Evolutionary conservation across 2,888 invertebrate species (phyloP), one percentile per base, ranked within the genome.

Genomic region (Nasonovia ribisnigri): DNA sequence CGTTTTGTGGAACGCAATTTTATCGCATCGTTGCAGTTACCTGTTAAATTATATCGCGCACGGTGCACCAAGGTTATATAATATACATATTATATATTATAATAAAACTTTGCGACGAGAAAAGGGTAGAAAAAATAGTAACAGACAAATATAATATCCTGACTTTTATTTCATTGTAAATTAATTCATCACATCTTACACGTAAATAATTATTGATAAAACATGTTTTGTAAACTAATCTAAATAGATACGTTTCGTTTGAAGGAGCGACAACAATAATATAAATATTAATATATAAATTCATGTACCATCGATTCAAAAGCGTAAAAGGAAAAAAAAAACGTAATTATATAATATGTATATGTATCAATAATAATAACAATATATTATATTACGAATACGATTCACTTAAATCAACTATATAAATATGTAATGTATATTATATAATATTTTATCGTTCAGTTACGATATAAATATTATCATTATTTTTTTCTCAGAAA

Each of bases 121-220:
- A 36, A 77, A 36, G 46, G 46, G 43, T 46, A 48, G 16, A 6
- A 46, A 48, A 89, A 57, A 90, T n/a, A 90, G 20, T 8, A 67
- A 90, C 60, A 46, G 6, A 90, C 46, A 67, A 11, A 67, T 13
- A 24, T 77, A 67, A 46, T 46, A 90, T 67, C 77, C 67, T 48
- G 90, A 77, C 77, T n/a, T 90, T 90, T 90, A 90, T 90, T 90
- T 60, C 4, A 46, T 87, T 84, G 84, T 88, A 60, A 29, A 57
- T 60, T 42, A 89, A n/a, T 90, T 90, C 36, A 90, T 90, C 67
- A 46, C 48, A 46, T 90, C 67, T 67, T 90, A 90, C 16, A 90
- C 48, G 36, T 77, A 57, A 43, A 60, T 67, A 90, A 46, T 89
- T 89, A 89, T 42, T n/a, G 77, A 90, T 48, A 48, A 46, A 67